Evolutionary conservation across 92 coral and sea anemone species (phyloP).

Genomic region (Zoanthus sansibaricus): DNA sequence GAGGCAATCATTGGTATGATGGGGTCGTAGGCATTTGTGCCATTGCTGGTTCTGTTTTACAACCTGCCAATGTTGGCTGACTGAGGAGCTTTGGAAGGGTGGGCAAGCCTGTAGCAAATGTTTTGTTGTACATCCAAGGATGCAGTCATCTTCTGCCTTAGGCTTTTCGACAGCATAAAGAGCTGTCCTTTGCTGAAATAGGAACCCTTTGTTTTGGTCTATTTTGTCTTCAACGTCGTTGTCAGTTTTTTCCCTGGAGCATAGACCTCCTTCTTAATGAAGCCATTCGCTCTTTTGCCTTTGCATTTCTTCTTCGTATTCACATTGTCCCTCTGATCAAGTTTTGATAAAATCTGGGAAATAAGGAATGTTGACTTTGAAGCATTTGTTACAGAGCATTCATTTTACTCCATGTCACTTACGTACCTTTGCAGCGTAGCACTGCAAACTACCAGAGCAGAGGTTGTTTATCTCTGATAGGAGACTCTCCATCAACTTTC

Average conservation of each 20-base stretch:
- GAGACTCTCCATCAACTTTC: conserved; percentile 31
- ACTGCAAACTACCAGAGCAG: conserved; percentile 28
- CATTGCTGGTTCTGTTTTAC: neutral
- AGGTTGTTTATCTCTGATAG: conserved; percentile 8
- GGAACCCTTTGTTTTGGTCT: conserved; percentile 23
- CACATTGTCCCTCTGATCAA: conserved; percentile 66
- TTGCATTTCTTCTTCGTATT: conserved; percentile 74
- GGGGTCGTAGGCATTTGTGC: too few species aligned
- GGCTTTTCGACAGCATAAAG: conserved; percentile 33
- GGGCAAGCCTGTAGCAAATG: conserved; percentile 70
- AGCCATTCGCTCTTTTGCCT: conserved; percentile 45
- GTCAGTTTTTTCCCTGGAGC: conserved; percentile 64
- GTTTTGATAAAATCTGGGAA: conserved; percentile 69
- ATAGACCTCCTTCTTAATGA: conserved; percentile 66
- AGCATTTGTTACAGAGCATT: conserved; percentile 66
- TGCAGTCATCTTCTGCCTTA: conserved; percentile 36
- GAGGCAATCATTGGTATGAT: too few species aligned
- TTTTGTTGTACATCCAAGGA: conserved; percentile 63
- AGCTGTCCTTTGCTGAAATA: conserved; percentile 36
- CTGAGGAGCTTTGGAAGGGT: conserved; percentile 62
- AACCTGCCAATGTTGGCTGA: conserved; percentile 72
- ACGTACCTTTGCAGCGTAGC: conserved; percentile 36
- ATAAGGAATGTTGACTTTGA: conserved; percentile 75
- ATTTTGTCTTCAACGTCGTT: conserved; percentile 1
- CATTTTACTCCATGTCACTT: conserved; percentile 78